Evolutionary conservation across 2,113 vertebrate genomes (phyloP), one percentile per base, ranked within the genome.

Genomic region (Ageneiosus marmoratus): DNA sequence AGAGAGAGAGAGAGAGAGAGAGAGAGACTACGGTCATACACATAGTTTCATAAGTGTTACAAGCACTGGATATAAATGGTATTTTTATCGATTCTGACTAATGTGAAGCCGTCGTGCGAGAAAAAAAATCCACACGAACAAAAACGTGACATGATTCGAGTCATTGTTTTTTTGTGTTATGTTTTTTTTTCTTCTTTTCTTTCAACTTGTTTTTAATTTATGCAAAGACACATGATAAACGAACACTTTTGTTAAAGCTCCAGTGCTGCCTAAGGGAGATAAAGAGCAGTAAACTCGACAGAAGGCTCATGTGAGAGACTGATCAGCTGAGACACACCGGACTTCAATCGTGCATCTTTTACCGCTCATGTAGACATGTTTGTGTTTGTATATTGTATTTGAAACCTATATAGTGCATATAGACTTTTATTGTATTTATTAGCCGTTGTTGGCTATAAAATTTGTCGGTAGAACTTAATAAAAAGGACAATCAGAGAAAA

Each of bases 11-110:
- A 87, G 91, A 90, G 63, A 89, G 93, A 83, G 87, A 83, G 87
- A 85, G 88, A 88, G 77, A 41, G 87, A 91, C 88, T 92, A 91
- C 80, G 84, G 86, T 90, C 93, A 93, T 94, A 93, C 89, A 91
- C 94, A 95, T 95, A 96, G 96, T 97, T 97, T 98, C 94, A 84
- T 95, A 96, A 97, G 97, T 99, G 97, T 98, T 98, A 95, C 95
- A 97, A 98, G 96, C 98, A 99, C 98, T 99, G 98, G 98, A 99
- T 97, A 98, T 97, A 97, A 97, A 99, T 97, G 96, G 96, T 98
- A 98, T 98, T 98, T 98, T 96, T 97, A 97, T 97, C 96, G 96
- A 96, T 98, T 97, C 97, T 99, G 97, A 99, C 95, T 96, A 99
- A 99, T 99, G 98, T 99, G 98, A 99, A 99, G 95, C 95, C 96